Conservation (phyloP, 2,113 vertebrate genomes). For the Malaclemys terrapin region DNA sequence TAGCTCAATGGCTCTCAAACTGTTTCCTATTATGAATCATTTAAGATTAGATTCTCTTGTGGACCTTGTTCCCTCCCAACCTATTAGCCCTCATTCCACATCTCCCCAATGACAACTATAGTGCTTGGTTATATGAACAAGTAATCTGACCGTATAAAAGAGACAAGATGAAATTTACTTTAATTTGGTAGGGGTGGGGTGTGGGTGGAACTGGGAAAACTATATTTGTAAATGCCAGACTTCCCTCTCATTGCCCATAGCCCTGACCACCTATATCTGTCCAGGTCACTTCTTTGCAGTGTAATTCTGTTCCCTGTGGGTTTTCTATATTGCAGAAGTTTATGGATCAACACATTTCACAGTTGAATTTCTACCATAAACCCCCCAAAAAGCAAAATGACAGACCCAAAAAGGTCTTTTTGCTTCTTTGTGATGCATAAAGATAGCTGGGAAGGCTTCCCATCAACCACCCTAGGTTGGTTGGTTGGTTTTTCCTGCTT, state of each 20-base stretch:
- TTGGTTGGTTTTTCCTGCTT: neutral
- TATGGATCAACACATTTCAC: neutral
- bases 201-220: neutral
- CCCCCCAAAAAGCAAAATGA: neutral
- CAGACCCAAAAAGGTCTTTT: neutral
- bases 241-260: neutral
- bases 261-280: neutral
- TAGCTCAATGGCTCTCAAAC: neutral
- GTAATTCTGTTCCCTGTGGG: neutral
- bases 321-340: neutral
- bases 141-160: neutral
- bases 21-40: neutral
- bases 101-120: neutral
- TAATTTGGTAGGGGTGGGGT: neutral
- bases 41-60: neutral
- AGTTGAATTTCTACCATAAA: neutral
- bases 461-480: neutral
- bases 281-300: neutral
- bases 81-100: neutral
- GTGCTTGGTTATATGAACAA: neutral
- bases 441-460: neutral
- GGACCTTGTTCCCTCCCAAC: neutral
- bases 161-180: neutral
- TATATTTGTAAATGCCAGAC: neutral
- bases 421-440: neutral